Conservation (phyloP, 2,113 vertebrate genomes). For the Acanthisitta chloris region DNA sequence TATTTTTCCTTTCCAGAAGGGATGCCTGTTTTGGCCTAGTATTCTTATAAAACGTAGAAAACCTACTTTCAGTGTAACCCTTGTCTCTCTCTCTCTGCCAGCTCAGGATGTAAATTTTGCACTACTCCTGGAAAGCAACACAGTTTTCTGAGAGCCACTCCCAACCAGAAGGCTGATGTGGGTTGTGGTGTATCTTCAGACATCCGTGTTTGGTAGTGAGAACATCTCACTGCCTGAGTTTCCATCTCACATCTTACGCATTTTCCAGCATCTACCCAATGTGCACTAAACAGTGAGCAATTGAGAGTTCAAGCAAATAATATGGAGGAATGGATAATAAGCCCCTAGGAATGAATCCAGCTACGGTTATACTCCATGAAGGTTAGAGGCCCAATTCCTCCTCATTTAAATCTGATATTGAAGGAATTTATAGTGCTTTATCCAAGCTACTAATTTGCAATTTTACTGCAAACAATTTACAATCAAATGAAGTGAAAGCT, state of each 20-base stretch:
- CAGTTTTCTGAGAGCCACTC: not conserved
- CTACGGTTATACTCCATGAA: slow-evolving; percentile 1
- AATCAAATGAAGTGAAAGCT: slow-evolving; percentile 68
- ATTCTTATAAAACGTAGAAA: not conserved
- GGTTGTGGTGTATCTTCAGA: not conserved
- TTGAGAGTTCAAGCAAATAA: slow-evolving; percentile 67
- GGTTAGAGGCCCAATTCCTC: slow-evolving; percentile 50
- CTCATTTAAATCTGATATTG: slow-evolving; percentile 36
- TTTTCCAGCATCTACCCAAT: slow-evolving; percentile 6
- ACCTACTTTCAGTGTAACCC: not conserved
- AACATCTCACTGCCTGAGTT: not conserved
- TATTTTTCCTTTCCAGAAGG: not conserved
- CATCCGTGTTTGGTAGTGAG: not conserved
- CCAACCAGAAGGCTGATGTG: not conserved
- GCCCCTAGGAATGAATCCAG: slow-evolving; percentile 5
- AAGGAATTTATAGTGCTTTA: slow-evolving; percentile 38
- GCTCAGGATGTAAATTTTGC: not conserved
- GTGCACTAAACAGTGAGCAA: slow-evolving; percentile 62
- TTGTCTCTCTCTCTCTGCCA: not conserved
- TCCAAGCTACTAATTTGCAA: slow-evolving; percentile 1
- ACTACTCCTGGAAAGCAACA: not conserved
- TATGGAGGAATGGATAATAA: slow-evolving; percentile 58
- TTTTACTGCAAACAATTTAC: slow-evolving; percentile 65
- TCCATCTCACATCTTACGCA: slow-evolving; percentile 20
- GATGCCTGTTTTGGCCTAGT: not conserved